A percentile compares a stretch with the other conserved stretches of the same genome.
phyloP scores from a whole-genome alignment of 1,140 invertebrate genomes.

The Chionoecetes opilio region DNA sequence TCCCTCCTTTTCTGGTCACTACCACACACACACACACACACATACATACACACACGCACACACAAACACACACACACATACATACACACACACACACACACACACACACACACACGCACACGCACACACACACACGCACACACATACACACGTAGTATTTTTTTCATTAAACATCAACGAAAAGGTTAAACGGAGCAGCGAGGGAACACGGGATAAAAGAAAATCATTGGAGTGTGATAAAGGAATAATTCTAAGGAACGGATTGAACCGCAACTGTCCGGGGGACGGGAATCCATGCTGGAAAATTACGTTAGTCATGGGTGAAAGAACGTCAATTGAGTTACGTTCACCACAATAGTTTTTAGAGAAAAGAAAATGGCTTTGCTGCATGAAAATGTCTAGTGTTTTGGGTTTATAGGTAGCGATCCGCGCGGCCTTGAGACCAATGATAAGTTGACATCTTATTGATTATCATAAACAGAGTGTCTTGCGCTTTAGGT shows the following conservation, averaged over 20 bases:
- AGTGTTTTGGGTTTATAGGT: background rate
- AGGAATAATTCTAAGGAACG: conserved; percentile 17
- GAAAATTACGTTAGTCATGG: conserved; percentile 17
- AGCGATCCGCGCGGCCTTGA: background rate
- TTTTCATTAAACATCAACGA: background rate
- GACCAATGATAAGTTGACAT: background rate
- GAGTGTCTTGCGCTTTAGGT: background rate
- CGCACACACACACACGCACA: conserved; percentile 25
- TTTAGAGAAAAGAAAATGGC: background rate
- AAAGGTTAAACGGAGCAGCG: background rate
- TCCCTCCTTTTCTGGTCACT: too few relatives aligned
- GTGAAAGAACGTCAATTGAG: conserved; percentile 19
- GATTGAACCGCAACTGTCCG: conserved; percentile 4
- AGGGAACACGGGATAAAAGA: conserved; percentile 18
- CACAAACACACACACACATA: too few relatives aligned
- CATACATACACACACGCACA: too few relatives aligned
- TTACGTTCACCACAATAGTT: conserved; percentile 19
- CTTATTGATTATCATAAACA: background rate
- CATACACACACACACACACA: background rate
- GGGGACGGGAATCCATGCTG: background rate
- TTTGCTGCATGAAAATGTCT: background rate
- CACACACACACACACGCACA: conserved; percentile 25
- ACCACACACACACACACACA: too few relatives aligned
- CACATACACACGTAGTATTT: background rate
- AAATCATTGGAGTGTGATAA: conserved; percentile 10